Evolutionary conservation across 2,888 invertebrate species (phyloP).

Genomic region (Drosophila aldrichi): DNA sequence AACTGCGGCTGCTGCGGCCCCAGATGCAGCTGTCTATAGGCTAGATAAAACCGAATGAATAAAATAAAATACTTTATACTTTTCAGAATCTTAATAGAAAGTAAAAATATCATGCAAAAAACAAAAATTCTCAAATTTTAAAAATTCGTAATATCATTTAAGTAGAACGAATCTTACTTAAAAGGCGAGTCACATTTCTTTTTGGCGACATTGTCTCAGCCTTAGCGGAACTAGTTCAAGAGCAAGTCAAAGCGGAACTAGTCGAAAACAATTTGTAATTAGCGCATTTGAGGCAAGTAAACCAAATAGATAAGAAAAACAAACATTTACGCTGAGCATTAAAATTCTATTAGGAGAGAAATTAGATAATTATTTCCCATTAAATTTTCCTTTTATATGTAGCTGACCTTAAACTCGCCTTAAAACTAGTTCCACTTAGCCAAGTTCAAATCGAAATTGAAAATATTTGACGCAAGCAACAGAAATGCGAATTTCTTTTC

Average conservation of each 20-base stretch:
- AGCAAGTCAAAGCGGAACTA: slow-evolving; percentile 3
- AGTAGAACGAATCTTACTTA: not conserved
- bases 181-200: slow-evolving; percentile 5
- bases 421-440: too few species aligned
- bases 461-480: slow-evolving; percentile 2
- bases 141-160: not conserved
- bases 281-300: not conserved
- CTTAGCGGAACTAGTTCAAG: slow-evolving; percentile 51
- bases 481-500: slow-evolving; percentile 23
- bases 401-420: not conserved
- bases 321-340: too few species aligned
- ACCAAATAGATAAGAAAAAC: not conserved
- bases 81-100: slow-evolving; percentile 12
- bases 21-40: slow-evolving; percentile 47
- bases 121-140: too few species aligned
- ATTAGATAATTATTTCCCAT: not conserved
- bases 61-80: slow-evolving; percentile 14
- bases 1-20: slow-evolving; percentile 14
- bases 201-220: not conserved
- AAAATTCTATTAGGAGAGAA: not conserved
- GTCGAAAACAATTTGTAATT: slow-evolving; percentile 8
- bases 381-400: not conserved
- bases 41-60: slow-evolving; percentile 1
- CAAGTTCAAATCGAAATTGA: slow-evolving; percentile 7
- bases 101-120: too few species aligned